Evolutionary conservation across 2,797 vertebrate genomes (phyloP).

Genomic region (Phrynocephalus guinanensis): DNA sequence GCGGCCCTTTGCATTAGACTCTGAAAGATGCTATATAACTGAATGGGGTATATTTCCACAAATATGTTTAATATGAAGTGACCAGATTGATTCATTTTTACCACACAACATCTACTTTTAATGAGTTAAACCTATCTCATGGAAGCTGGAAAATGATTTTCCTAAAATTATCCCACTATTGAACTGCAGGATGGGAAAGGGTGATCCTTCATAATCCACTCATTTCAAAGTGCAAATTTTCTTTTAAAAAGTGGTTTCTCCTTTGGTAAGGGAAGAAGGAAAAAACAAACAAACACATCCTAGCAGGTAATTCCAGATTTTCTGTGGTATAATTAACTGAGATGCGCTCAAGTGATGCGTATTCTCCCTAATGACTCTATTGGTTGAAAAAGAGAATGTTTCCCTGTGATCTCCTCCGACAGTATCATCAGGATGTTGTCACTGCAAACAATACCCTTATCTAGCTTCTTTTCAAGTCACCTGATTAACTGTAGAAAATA

Average conservation of each 20-base stretch:
- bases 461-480: conserved; percentile 94
- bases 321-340: conserved; percentile 88
- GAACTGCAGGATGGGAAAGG: conserved; percentile 45
- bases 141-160: conserved; percentile 48
- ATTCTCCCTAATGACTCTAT: conserved; percentile 89
- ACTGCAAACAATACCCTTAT: conserved; percentile 94
- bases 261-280: conserved; percentile 40
- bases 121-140: conserved; percentile 42
- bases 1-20: neutral
- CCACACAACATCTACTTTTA: conserved; percentile 27
- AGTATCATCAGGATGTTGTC: conserved; percentile 92
- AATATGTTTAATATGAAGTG: neutral
- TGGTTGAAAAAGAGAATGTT: conserved; percentile 82
- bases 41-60: neutral
- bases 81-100: neutral
- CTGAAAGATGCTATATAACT: neutral
- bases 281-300: conserved; percentile 58
- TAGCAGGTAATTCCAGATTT: conserved; percentile 77
- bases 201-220: conserved; percentile 31
- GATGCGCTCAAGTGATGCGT: conserved; percentile 88
- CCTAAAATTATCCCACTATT: conserved; percentile 59
- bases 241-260: conserved; percentile 63
- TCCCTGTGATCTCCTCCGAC: conserved; percentile 80
- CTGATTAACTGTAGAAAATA: conserved; percentile 94
- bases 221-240: conserved; percentile 58